A percentile compares a stretch with the other conserved stretches of the same genome.
phyloP scores from a whole-genome alignment of 2,888 invertebrate genomes.

The Agrochola macilenta region DNA sequence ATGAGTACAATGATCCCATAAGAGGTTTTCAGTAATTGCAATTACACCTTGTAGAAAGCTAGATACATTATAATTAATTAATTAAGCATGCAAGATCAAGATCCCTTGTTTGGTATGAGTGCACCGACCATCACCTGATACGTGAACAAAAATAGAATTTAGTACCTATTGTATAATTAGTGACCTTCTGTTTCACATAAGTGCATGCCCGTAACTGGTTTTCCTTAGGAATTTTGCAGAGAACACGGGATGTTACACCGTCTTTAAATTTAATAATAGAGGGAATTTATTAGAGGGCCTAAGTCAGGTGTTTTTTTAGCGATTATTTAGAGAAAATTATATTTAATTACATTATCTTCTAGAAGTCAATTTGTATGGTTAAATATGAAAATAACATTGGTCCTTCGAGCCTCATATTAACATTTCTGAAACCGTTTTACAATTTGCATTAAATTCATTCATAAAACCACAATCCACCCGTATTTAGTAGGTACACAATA shows the following conservation, averaged over 20 bases:
- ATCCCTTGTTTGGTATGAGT: constrained; percentile 22
- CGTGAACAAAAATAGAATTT: constrained; percentile 35
- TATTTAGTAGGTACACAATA: constrained; percentile 1
- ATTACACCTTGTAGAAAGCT: too few species aligned
- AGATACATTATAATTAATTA: constrained; percentile 24
- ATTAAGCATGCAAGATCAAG: constrained; percentile 29
- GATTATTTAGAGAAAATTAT: neutral
- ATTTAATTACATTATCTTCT: neutral
- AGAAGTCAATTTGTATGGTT: neutral
- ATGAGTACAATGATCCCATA: too few species aligned
- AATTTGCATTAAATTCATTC: neutral
- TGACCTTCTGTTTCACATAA: constrained; percentile 40
- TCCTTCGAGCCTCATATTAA: neutral
- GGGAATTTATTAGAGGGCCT: too few species aligned
- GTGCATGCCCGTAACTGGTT: constrained; percentile 32
- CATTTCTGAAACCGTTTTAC: neutral
- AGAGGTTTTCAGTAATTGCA: too few species aligned
- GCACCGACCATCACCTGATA: constrained; percentile 13
- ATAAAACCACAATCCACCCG: neutral
- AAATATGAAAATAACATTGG: neutral
- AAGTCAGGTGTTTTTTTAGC: too few species aligned
- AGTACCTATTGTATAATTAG: constrained; percentile 49
- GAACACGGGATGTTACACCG: constrained; percentile 15
- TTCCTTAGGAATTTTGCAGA: constrained; percentile 22
- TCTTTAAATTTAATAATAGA: neutral